Evolutionary conservation across 2,113 vertebrate species (phyloP).

Genomic region (Mungos mungo): DNA sequence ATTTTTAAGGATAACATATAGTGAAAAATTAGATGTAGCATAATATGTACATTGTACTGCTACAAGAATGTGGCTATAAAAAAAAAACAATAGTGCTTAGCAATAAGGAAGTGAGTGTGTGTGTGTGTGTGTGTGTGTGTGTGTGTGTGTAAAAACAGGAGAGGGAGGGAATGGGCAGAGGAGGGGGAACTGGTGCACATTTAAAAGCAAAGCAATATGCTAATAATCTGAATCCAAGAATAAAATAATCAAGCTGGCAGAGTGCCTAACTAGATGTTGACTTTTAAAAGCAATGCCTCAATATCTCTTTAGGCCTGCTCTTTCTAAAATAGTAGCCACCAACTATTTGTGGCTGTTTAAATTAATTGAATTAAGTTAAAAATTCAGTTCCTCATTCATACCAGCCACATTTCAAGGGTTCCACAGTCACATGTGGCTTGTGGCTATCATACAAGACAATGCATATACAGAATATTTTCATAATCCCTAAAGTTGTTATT

Average conservation of each 20-base stretch:
- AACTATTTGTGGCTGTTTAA: background rate
- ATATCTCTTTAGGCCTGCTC: background rate
- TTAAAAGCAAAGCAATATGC: constrained; percentile 3
- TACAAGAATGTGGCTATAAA: background rate
- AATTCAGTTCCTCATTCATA: background rate
- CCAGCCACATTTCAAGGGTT: background rate
- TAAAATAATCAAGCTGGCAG: background rate
- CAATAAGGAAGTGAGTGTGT: background rate
- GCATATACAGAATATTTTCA: background rate
- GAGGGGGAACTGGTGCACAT: background rate
- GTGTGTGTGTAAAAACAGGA: background rate
- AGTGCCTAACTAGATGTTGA: background rate
- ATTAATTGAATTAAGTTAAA: background rate
- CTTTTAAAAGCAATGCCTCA: background rate
- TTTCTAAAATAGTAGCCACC: background rate
- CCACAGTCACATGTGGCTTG: background rate
- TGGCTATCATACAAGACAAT: background rate
- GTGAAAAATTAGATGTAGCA: background rate
- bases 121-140: background rate
- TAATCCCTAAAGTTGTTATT: background rate
- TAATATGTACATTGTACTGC: background rate
- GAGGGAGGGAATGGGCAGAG: background rate
- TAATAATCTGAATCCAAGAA: background rate
- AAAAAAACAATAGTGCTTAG: background rate
- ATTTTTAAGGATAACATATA: background rate